A percentile compares a stretch with the other conserved stretches of the same genome.
Conservation (phyloP, 2,113 vertebrate genomes). For the Triplophysa dalaica region DNA sequence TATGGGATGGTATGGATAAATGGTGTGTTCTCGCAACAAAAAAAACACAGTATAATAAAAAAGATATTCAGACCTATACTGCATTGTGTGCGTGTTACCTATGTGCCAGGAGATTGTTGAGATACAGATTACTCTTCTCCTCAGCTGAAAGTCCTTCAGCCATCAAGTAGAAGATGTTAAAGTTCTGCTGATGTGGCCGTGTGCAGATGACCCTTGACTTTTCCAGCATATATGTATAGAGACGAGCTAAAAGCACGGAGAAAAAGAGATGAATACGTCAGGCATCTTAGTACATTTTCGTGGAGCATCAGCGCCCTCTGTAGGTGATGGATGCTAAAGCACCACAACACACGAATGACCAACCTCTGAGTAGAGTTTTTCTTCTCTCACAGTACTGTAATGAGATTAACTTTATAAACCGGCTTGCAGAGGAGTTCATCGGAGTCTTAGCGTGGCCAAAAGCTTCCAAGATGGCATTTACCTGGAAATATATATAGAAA, state of each 20-base stretch:
- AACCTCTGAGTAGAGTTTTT: constrained; percentile 81
- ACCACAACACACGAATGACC: neutral
- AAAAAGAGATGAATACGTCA: neutral
- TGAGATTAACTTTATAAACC: constrained; percentile 87
- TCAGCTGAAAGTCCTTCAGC: constrained; percentile 86
- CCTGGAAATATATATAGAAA: constrained; percentile 69
- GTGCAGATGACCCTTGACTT: constrained; percentile 82
- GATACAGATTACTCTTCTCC: constrained; percentile 81
- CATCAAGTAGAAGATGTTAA: constrained; percentile 88
- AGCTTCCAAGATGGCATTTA: constrained; percentile 84
- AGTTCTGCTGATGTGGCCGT: constrained; percentile 82
- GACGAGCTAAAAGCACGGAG: constrained; percentile 72
- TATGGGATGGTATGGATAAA: too few relatives aligned
- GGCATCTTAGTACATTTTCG: neutral
- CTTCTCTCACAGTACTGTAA: constrained; percentile 87
- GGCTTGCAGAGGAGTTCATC: constrained; percentile 82
- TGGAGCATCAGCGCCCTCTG: constrained; percentile 42
- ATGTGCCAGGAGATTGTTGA: constrained; percentile 77
- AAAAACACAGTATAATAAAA: too few relatives aligned
- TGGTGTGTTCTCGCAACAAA: too few relatives aligned
- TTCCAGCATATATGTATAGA: constrained; percentile 89
- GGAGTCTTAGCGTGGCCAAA: constrained; percentile 91
- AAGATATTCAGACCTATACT: neutral
- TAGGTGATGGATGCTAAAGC: neutral
- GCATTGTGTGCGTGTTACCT: constrained; percentile 65